A percentile compares a stretch with the other conserved stretches of the same genome.
phyloP scores from a whole-genome alignment of 2,113 vertebrate genomes.

The Thunnus maccoyii region DNA sequence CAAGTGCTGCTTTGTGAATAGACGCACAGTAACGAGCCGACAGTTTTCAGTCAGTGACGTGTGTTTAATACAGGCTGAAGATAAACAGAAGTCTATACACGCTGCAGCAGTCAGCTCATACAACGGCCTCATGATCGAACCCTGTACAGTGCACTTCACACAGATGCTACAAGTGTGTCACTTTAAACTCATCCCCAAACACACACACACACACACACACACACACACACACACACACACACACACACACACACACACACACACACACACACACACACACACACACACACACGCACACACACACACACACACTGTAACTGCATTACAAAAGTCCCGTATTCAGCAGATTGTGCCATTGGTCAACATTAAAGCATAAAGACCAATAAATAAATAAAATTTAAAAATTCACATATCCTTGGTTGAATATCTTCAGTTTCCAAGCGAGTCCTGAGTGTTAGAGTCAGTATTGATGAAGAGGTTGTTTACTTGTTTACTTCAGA shows the following conservation, averaged over 20 bases:
- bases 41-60: slow-evolving; percentile 9
- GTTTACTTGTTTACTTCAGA: background rate
- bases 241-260: background rate
- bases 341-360: slow-evolving; percentile 13
- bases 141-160: background rate
- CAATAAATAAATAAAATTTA: background rate
- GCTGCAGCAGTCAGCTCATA: background rate
- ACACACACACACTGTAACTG: background rate
- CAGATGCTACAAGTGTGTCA: slow-evolving; percentile 48
- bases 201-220: background rate
- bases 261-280: background rate
- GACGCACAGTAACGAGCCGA: slow-evolving; percentile 1
- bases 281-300: background rate
- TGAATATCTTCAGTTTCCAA: background rate
- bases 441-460: background rate
- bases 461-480: background rate
- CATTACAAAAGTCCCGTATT: background rate
- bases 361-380: background rate
- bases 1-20: slow-evolving; percentile 21
- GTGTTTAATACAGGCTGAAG: background rate
- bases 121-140: background rate
- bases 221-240: background rate
- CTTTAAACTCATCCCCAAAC: background rate
- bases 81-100: background rate
- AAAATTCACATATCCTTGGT: no score